A percentile compares a stretch with the other conserved stretches of the same genome.
phyloP scores from a whole-genome alignment of 2,888 invertebrate genomes.

The Gisinianus flammeolus region DNA sequence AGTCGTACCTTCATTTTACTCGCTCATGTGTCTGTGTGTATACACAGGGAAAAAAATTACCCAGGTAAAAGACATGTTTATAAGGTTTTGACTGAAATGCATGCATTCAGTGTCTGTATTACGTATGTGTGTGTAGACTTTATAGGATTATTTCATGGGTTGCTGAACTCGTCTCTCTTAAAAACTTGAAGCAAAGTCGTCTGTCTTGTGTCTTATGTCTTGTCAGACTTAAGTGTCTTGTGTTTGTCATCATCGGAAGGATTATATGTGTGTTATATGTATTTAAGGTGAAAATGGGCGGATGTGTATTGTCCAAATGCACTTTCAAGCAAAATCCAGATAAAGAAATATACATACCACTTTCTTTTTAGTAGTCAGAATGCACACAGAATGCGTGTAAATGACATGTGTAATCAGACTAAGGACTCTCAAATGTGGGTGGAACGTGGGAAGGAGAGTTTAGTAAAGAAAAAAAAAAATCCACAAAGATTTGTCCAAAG shows the following conservation, averaged over 20 bases:
- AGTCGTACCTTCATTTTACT: not conserved
- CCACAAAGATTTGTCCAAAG: not conserved
- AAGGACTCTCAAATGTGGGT: constrained; percentile 26
- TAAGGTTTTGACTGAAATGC: not conserved
- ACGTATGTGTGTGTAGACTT: not conserved
- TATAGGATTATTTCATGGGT: constrained; percentile 35
- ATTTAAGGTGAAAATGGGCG: constrained; percentile 34
- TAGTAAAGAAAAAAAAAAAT: constrained; percentile 7
- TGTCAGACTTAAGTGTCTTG: constrained; percentile 19
- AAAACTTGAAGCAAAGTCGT: constrained; percentile 20
- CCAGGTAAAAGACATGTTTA: not conserved
- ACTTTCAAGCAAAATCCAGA: not conserved
- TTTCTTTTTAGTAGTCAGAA: constrained; percentile 22
- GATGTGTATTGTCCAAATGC: constrained; percentile 1
- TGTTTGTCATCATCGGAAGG: constrained; percentile 14
- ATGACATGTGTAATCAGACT: constrained; percentile 33
- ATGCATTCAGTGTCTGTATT: not conserved
- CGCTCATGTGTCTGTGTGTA: not conserved
- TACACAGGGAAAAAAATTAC: not conserved
- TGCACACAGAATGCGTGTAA: constrained; percentile 18
- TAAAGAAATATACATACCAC: constrained; percentile 10
- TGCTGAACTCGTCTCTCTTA: constrained; percentile 37
- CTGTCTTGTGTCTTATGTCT: constrained; percentile 37
- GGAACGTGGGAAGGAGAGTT: constrained; percentile 27
- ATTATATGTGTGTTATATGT: not conserved